phyloP scores from a whole-genome alignment of 2,797 vertebrate genomes.

The Phalanger gymnotis region DNA sequence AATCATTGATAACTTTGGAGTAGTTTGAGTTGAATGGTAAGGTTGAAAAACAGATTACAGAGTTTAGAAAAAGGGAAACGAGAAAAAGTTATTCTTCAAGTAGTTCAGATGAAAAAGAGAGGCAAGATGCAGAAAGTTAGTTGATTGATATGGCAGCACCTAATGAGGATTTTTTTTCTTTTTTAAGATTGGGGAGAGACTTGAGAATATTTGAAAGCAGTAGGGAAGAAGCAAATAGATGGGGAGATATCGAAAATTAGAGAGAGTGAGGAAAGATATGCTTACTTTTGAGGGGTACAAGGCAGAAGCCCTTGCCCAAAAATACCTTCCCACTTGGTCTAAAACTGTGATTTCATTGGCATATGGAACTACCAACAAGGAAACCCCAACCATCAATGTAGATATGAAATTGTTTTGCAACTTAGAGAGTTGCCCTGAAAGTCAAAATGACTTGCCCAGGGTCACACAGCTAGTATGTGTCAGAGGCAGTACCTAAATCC shows the following conservation, averaged over 20 bases:
- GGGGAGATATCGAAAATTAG: not conserved
- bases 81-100: not conserved
- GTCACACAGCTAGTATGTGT: slow-evolving; percentile 30
- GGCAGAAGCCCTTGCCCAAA: not conserved
- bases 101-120: not conserved
- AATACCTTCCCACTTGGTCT: not conserved
- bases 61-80: not conserved
- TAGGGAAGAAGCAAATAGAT: not conserved
- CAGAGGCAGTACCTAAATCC: not conserved
- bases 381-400: slow-evolving; percentile 7
- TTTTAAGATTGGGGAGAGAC: not conserved
- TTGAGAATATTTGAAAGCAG: not conserved
- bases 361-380: not conserved
- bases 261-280: not conserved
- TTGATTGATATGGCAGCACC: not conserved
- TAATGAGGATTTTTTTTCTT: not conserved
- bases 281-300: not conserved
- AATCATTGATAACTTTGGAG: not conserved
- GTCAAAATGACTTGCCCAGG: slow-evolving; percentile 43
- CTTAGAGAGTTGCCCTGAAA: slow-evolving; percentile 27
- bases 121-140: not conserved
- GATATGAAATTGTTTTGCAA: too few relatives aligned
- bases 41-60: not conserved
- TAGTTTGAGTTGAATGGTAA: not conserved
- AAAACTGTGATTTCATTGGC: not conserved